Conservation (phyloP, 2,113 vertebrate species). For the Aleadryas rufinucha region DNA sequence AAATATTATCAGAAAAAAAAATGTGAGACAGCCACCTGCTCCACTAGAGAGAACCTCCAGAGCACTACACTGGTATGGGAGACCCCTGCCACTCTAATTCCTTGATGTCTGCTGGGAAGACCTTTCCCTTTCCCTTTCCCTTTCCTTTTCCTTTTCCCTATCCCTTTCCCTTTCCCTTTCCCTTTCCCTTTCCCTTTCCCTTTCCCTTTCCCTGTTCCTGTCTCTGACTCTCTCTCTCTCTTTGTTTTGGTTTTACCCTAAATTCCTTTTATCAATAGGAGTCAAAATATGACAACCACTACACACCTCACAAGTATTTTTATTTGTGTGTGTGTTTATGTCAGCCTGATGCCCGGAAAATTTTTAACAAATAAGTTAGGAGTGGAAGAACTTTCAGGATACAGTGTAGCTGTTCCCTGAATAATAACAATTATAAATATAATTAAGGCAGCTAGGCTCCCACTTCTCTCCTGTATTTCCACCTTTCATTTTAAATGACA, state of each 20-base stretch:
- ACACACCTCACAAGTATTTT: neutral
- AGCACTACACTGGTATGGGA: accelerated
- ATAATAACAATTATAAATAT: neutral
- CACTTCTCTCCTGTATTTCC: neutral
- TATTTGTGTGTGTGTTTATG: neutral
- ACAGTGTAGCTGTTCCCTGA: neutral
- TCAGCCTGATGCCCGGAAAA: neutral
- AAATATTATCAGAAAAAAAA: neutral
- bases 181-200: neutral
- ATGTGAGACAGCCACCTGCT: neutral
- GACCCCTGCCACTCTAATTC: neutral
- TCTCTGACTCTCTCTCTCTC: neutral
- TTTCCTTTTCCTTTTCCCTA: neutral
- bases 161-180: neutral
- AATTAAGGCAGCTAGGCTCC: neutral
- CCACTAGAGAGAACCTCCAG: neutral
- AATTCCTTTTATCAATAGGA: neutral
- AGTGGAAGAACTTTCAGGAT: neutral
- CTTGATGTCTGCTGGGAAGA: neutral
- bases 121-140: neutral
- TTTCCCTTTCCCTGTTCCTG: neutral
- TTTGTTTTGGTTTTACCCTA: neutral
- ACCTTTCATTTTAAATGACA: neutral
- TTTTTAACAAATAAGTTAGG: neutral
- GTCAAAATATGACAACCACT: neutral